phyloP scores from a whole-genome alignment of 1,140 invertebrate genomes.

The Scaptodrosophila lebanonensis region DNA sequence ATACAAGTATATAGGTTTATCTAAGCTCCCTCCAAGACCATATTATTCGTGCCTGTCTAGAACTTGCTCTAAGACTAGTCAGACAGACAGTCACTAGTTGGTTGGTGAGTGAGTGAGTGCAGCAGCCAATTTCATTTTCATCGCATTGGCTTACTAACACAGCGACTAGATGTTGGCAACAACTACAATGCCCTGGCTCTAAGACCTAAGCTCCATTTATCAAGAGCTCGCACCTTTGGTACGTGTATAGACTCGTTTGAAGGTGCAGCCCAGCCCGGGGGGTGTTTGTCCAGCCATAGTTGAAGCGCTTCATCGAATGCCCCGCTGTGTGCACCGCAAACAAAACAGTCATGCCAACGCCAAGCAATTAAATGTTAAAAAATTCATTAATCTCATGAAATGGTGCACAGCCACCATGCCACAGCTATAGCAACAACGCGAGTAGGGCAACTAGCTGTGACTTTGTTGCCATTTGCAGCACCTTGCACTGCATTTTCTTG shows the following conservation, averaged over 20 bases:
- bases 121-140: too few relatives aligned
- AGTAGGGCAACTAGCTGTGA: slow-evolving; percentile 25
- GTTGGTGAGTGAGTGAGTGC: too few relatives aligned
- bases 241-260: slow-evolving; percentile 12
- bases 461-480: slow-evolving; percentile 13
- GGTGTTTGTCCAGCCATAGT: background rate
- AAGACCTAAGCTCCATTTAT: too few relatives aligned
- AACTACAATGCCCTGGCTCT: too few relatives aligned
- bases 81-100: too few relatives aligned
- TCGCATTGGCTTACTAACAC: too few relatives aligned
- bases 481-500: slow-evolving; percentile 11
- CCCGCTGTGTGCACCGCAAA: slow-evolving; percentile 1
- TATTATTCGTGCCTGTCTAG: slow-evolving; percentile 44
- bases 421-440: slow-evolving; percentile 2
- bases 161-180: too few relatives aligned
- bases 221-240: too few relatives aligned
- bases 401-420: slow-evolving; percentile 13
- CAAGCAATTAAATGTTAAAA: slow-evolving; percentile 3
- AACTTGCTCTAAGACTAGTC: slow-evolving; percentile 16
- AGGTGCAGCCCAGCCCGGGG: slow-evolving; percentile 24
- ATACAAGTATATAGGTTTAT: too few relatives aligned
- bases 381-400: slow-evolving; percentile 29
- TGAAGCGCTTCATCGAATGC: too few relatives aligned
- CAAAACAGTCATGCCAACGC: too few relatives aligned
- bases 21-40: too few relatives aligned